A percentile compares a stretch with the other conserved stretches of the same genome.
phyloP scores from a whole-genome alignment of 2,888 invertebrate genomes.

The Drosophila atroscutellata region DNA sequence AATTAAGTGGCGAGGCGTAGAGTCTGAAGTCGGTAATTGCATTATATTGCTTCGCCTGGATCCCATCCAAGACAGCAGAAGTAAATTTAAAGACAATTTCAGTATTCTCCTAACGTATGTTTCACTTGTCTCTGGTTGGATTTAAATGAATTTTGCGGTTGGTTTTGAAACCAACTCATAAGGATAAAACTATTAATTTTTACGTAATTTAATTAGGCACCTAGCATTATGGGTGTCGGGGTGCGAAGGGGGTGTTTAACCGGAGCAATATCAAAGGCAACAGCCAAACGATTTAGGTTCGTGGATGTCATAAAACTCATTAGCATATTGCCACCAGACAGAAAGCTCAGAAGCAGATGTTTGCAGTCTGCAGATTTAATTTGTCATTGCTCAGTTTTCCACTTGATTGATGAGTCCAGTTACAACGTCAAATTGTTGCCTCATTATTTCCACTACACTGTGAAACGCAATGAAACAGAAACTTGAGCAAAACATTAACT shows the following conservation, averaged over 20 bases:
- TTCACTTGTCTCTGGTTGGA: slow-evolving; percentile 13
- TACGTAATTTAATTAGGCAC: slow-evolving; percentile 40
- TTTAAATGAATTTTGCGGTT: not conserved
- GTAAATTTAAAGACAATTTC: not conserved
- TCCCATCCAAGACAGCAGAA: not conserved
- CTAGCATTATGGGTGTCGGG: slow-evolving; percentile 10
- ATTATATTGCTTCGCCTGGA: slow-evolving; percentile 5
- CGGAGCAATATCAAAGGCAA: slow-evolving; percentile 18
- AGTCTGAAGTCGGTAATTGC: slow-evolving; percentile 26
- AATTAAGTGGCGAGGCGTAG: slow-evolving; percentile 22
- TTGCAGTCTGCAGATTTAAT: slow-evolving; percentile 12
- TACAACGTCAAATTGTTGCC: not conserved
- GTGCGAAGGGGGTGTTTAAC: not conserved
- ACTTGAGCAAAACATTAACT: not conserved
- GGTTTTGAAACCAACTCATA: not conserved
- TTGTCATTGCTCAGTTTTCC: slow-evolving; percentile 33
- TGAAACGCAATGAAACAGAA: not conserved
- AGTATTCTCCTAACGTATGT: not conserved
- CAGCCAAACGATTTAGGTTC: slow-evolving; percentile 32
- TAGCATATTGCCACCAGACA: slow-evolving; percentile 52
- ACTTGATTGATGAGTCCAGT: slow-evolving; percentile 48
- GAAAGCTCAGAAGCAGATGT: slow-evolving; percentile 41
- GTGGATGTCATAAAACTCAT: slow-evolving; percentile 42
- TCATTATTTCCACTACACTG: not conserved
- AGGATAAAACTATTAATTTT: not conserved